Conservation (phyloP, 2,797 vertebrate species). For the Channa striata region DNA sequence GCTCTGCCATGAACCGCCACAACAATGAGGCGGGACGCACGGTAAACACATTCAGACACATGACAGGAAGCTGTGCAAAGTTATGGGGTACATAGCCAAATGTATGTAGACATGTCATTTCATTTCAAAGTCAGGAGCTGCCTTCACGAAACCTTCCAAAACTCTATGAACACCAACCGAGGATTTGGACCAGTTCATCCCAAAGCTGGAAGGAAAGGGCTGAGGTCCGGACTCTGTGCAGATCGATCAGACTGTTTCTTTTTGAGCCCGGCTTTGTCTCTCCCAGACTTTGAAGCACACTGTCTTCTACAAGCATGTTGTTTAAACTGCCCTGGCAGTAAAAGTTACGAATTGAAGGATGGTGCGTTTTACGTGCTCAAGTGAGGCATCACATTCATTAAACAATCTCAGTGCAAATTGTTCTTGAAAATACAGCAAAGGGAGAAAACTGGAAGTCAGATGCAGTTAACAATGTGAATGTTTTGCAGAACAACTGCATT, state of each 20-base stretch:
- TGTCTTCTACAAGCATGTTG: no score
- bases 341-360: no score
- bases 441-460: background rate
- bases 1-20: constrained; percentile 98
- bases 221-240: background rate
- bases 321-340: no score
- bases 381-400: constrained; percentile 5
- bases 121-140: no score
- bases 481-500: constrained; percentile 42
- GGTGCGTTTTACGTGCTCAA: no score
- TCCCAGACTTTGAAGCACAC: no score
- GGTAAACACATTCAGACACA: constrained; percentile 74
- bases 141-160: no score
- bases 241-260: background rate
- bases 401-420: constrained; percentile 9
- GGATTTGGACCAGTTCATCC: background rate
- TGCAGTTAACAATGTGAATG: constrained; percentile 47
- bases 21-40: constrained; percentile 98
- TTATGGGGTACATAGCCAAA: no score
- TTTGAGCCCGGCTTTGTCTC: background rate
- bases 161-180: no score
- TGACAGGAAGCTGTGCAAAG: no score
- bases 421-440: background rate
- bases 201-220: background rate
- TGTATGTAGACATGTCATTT: no score